A percentile compares a stretch with the other conserved stretches of the same genome.
These are phyloP conservation scores for Leptinotarsa tumamoca DNA, from an alignment of 2,888 invertebrate species.

Conservation along the genomic window DNA sequence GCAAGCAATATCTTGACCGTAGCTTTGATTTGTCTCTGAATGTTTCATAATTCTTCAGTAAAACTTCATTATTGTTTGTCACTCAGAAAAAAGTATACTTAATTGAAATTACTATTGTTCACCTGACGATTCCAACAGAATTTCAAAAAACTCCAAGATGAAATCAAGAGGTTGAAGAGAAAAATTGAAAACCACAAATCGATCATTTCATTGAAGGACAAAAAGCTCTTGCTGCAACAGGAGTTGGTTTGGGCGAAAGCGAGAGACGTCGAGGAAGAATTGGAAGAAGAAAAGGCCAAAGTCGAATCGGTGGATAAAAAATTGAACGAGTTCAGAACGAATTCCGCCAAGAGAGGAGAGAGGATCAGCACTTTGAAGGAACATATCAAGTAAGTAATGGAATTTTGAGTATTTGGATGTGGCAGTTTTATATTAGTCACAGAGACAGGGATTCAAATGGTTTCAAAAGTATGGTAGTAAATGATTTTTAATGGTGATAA, in stretches of 20 bases:
- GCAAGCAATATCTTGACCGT: no score
- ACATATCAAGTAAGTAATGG: conserved; percentile 7
- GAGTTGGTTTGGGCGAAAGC: conserved; percentile 61
- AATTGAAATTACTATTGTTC: background rate
- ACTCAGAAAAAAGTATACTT: no score
- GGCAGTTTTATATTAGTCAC: no score
- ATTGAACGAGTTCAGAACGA: conserved; percentile 41
- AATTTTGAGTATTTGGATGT: no score
- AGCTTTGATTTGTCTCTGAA: no score
- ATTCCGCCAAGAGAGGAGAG: conserved; percentile 43
- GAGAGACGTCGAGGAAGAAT: conserved; percentile 56
- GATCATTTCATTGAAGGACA: conserved; percentile 58
- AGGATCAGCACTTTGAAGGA: conserved; percentile 40
- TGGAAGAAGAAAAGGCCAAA: conserved; percentile 55
- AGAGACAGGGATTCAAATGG: no score
- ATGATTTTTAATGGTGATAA: no score
- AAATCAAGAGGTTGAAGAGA: conserved; percentile 53
- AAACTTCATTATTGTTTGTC: no score
- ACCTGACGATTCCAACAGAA: conserved; percentile 31
- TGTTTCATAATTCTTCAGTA: no score
- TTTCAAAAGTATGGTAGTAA: no score
- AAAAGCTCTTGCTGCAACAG: conserved; percentile 57
- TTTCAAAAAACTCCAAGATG: conserved; percentile 52
- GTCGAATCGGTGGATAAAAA: conserved; percentile 42
- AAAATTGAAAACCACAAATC: conserved; percentile 58